Base-by-base conservation (phyloP, 1,140 invertebrate genomes). In the Dryas iulia region DNA sequence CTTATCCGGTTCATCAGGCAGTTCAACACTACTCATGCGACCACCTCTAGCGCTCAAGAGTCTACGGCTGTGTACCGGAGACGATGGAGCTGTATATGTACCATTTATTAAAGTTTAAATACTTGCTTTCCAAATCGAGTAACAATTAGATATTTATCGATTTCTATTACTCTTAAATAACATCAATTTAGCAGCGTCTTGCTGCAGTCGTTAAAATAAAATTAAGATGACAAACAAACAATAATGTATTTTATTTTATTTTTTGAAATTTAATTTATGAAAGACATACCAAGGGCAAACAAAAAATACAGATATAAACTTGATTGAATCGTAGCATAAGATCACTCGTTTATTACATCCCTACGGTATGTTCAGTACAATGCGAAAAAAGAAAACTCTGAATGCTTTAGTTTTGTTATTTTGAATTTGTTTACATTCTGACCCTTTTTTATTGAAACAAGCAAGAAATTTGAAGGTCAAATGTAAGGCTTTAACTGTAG, bases 1-100 rank as follows among this genome's bases (percentile, higher is more conserved):
- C 82, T 98, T 90, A 73, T 98, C 97, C 76, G 97, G 97, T 60
- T 98, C 97, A 77, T 98, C 97, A 3, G 97, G 97, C 11, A 98
- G 86, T 79, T 98, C 97, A 63, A 98, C 97, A 59, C 97, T 98
- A 78, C 96, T 97, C 95, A 98, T 98, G 58, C 97, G 93, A 75
- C 97, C 96, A 66, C 96, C 95, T 18, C 96, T 94, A 11, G 96
- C 95, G 69, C 94, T 95, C n/a, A 97, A 89, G 25, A 97, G 89
- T 60, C 95, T 93, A 57, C 96, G 93, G 80, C 95, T 96, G 81
- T 97, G 96, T 11, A 96, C 96, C 54, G 97, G 97, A 86, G 97
- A 98, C 67, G 97, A 97, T 11, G 97, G 97, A 25, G 97, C 97
- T 97, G 73, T 47, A 65, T 56, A n/a, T n/a, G n/a, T n/a, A 73